Conservation (phyloP, 2,888 invertebrate species). For the Helicoverpa assulta region DNA sequence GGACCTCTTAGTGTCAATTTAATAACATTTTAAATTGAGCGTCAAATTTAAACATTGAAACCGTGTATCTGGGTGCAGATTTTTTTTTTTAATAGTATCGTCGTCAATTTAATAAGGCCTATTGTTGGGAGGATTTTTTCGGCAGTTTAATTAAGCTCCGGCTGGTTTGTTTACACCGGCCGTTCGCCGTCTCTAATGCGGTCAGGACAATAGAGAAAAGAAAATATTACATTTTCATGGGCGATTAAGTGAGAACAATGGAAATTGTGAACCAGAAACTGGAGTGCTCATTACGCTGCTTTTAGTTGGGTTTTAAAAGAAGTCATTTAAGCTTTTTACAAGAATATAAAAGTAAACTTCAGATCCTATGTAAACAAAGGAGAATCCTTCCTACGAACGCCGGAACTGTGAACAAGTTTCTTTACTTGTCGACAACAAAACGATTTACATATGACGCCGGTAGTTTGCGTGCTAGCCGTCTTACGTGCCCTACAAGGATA, state of each 20-base stretch:
- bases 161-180: constrained; percentile 52
- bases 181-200: constrained; percentile 42
- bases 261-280: constrained; percentile 33
- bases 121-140: constrained; percentile 49
- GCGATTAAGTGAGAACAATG: constrained; percentile 70
- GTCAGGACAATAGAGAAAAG: constrained; percentile 54
- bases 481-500: constrained; percentile 60
- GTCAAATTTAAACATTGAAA: constrained; percentile 68
- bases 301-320: constrained; percentile 21
- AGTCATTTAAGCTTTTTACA: constrained; percentile 30
- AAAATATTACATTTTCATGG: constrained; percentile 67
- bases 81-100: constrained; percentile 44
- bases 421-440: constrained; percentile 56
- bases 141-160: constrained; percentile 47
- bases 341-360: constrained; percentile 36
- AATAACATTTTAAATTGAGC: constrained; percentile 75
- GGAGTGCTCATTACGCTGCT: constrained; percentile 34
- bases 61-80: constrained; percentile 31
- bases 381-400: constrained; percentile 36
- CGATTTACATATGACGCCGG: constrained; percentile 62
- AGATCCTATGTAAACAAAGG: constrained; percentile 49
- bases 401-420: constrained; percentile 56
- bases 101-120: constrained; percentile 53
- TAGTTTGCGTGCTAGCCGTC: constrained; percentile 43
- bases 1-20: constrained; percentile 77